Evolutionary conservation across 2,888 invertebrate species (phyloP), one percentile per base, ranked within the genome.

Genomic region (Acronicta leporina): DNA sequence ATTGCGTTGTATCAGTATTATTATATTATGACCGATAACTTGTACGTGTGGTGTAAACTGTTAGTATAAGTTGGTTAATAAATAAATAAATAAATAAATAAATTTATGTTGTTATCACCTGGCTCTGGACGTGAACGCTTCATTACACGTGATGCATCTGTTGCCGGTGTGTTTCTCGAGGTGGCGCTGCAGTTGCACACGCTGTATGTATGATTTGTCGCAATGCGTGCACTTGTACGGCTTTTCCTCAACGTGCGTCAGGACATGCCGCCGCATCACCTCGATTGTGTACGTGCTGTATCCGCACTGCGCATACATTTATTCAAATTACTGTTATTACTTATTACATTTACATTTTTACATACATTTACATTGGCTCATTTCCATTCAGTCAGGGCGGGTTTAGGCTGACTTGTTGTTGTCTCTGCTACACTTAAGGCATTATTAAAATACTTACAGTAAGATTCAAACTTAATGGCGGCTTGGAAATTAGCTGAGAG

Each of bases 261-360:
- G 94, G 80, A 96, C 95, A 84, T 97, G 97, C 3, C 97, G 96
- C 75, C 97, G 97, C 75, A 97, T 92, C 58, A 98, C 98, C 86
- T 98, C 98, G 77, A 97, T 96, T 0, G 98, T 97, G 53, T 96
- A 96, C 81, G 98, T 98, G 54, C 95, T 95, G 86, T 96, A 96
- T 41, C 95, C 95, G 80, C 98, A 98, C 97, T 97, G 87, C 53
- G 90, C 80, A 45, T 8, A 27, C 16, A 49, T 6, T 7, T 38
- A 25, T n/a, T 45, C 8, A n/a, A 0, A 43, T 43, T 13, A 44
- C 33, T 2, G 33, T 3, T 33, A 4, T 0, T 11, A 7, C 30
- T 7, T 25, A 27, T 7, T n/a, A n/a, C n/a, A n/a, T n/a, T n/a
- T n/a, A n/a, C n/a, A n/a, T n/a, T n/a, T n/a, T n/a, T n/a, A n/a